Conservation (phyloP, 1,140 invertebrate genomes). For the Delia radicum region DNA sequence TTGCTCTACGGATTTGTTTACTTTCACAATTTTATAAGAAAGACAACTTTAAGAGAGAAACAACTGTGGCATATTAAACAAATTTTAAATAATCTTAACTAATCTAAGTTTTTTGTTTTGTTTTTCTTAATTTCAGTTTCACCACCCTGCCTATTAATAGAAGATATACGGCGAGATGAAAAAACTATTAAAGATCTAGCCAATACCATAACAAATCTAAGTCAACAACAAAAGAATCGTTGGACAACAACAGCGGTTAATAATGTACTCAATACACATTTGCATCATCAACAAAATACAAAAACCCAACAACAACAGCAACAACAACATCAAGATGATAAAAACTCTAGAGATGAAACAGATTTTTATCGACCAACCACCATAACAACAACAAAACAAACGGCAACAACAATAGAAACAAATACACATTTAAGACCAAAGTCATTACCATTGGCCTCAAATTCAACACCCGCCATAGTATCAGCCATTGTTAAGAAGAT, state of each 20-base stretch:
- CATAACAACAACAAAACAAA: conserved; percentile 31
- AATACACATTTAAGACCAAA: conserved; percentile 43
- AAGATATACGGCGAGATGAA: conserved; percentile 51
- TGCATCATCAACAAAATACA: conserved; percentile 36
- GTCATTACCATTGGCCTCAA: conserved; percentile 51
- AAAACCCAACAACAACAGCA: conserved; percentile 38
- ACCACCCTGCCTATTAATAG: conserved; percentile 49
- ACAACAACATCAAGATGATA: conserved; percentile 26
- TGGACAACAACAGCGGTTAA: conserved; percentile 48
- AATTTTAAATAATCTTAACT: no score
- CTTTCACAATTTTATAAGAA: no score
- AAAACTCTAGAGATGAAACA: conserved; percentile 47
- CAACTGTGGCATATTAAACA: no score
- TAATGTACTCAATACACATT: conserved; percentile 50
- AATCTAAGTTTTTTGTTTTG: neutral
- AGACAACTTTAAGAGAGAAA: no score
- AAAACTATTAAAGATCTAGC: conserved; percentile 53
- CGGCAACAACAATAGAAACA: conserved; percentile 25
- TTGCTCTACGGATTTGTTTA: no score
- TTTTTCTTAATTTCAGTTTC: conserved; percentile 40
- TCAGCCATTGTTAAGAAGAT: conserved; percentile 56
- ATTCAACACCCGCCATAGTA: conserved; percentile 53
- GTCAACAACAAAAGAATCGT: conserved; percentile 50
- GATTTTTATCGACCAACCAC: conserved; percentile 37
- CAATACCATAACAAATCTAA: conserved; percentile 55